These are phyloP conservation scores for Horisme vitalbata DNA, from an alignment of 2,888 invertebrate genomes.

Conservation along the genomic window DNA sequence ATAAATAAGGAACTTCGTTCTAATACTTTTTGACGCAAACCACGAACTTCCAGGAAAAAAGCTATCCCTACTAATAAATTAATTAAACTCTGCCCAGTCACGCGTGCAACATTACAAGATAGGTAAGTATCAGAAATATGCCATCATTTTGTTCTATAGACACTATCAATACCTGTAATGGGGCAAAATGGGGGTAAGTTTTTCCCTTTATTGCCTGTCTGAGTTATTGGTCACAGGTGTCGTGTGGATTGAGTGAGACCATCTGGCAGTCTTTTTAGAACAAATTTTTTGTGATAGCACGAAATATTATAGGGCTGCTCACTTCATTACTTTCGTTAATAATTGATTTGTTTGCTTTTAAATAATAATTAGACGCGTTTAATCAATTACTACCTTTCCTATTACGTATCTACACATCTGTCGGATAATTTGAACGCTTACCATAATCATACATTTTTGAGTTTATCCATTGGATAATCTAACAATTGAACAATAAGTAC, in stretches of 20 bases:
- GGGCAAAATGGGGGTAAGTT: conserved; percentile 43
- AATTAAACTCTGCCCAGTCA: conserved; percentile 35
- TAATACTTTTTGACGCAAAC: not conserved
- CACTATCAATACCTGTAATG: conserved; percentile 47
- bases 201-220: conserved; percentile 45
- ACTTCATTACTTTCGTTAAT: no score
- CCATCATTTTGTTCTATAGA: conserved; percentile 35
- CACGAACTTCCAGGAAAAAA: not conserved
- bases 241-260: conserved; percentile 20
- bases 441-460: no score
- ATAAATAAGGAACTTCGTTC: no score
- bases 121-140: conserved; percentile 20
- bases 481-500: no score
- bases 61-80: conserved; percentile 14
- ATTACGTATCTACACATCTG: no score
- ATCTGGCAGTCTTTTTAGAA: conserved; percentile 13
- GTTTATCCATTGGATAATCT: no score
- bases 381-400: not conserved
- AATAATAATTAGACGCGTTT: not conserved
- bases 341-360: no score
- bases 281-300: conserved; percentile 7
- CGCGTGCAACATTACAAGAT: conserved; percentile 36
- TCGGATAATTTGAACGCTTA: no score
- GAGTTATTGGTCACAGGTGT: conserved; percentile 44
- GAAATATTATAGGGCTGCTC: not conserved